Evolutionary conservation across 2,113 vertebrate genomes (phyloP).

Genomic region (Litocranius walleri): DNA sequence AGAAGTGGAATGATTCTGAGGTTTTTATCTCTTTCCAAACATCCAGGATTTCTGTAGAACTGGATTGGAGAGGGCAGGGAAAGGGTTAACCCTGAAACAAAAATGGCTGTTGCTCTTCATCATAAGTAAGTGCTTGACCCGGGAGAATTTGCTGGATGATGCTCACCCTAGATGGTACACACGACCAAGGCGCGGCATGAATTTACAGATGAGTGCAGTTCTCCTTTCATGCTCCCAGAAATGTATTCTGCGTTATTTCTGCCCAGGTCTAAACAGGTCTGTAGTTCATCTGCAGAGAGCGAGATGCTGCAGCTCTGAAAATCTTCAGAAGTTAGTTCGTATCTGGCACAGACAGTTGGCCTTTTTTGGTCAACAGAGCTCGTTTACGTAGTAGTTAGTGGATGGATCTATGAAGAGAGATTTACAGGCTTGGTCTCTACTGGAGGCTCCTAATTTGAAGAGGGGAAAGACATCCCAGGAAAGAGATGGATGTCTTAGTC

Average conservation of each 20-base stretch:
- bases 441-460: background rate
- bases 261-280: background rate
- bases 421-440: background rate
- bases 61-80: background rate
- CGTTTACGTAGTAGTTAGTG: background rate
- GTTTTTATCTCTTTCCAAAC: background rate
- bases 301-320: background rate
- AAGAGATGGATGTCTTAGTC: background rate
- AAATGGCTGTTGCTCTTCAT: background rate
- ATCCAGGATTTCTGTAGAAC: background rate
- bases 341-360: background rate
- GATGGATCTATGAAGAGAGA: background rate
- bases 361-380: background rate
- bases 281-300: background rate
- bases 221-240: background rate
- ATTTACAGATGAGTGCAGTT: accelerated
- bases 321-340: background rate
- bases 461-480: background rate
- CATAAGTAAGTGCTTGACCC: background rate
- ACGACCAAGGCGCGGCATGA: background rate
- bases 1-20: background rate
- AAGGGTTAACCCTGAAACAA: background rate
- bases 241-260: background rate
- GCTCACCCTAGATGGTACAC: background rate
- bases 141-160: background rate